Base-by-base conservation (phyloP, 2,888 invertebrate species). In the Leptinotarsa tumamoca region DNA sequence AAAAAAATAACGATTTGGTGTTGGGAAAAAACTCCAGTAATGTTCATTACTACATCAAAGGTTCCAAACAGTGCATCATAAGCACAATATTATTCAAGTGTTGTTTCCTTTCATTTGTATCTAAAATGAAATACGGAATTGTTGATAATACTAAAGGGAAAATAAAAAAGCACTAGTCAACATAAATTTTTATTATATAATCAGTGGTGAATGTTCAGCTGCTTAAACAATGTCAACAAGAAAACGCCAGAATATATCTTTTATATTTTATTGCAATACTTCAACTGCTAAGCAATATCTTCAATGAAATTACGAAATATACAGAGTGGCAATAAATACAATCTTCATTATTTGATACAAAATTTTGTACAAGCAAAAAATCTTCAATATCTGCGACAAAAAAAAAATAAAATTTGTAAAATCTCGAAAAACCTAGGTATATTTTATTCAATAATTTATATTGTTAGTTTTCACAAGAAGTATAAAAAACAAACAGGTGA, bases 281-380 rank as follows among this genome's bases (percentile, higher is more conserved):
- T 82, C 80, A 81, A 80, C 78, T 80, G 77, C 80, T 83, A 83
- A 82, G 83, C 83, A 79, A 76, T 77, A 81, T 81, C 78, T 81
- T 78, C 77, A 82, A 79, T 78, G 76, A 80, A 78, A 78, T 80
- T 75, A 82, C 80, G 81, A 82, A 82, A 82, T 82, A 81, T 82
- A 83, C 83, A 83, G 75, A 80, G 77, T 82, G 79, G 80, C 80
- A 82, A 83, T 80, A 82, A 82, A 83, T 82, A 80, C 78, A 80
- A 74, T 75, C 74, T 82, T 79, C 71, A 79, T 74, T 76, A 78
- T 80, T 81, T 81, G 77, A 81, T 83, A 83, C 80, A 83, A 82
- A 81, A 82, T 79, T 81, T 80, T 83, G 78, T 83, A 83, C 82
- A 83, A 80, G 80, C 80, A 74, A 80, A 82, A 74, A 80, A 78